Evolutionary conservation across 2,797 vertebrate species (phyloP).

Genomic region (Xenentodon cancila): DNA sequence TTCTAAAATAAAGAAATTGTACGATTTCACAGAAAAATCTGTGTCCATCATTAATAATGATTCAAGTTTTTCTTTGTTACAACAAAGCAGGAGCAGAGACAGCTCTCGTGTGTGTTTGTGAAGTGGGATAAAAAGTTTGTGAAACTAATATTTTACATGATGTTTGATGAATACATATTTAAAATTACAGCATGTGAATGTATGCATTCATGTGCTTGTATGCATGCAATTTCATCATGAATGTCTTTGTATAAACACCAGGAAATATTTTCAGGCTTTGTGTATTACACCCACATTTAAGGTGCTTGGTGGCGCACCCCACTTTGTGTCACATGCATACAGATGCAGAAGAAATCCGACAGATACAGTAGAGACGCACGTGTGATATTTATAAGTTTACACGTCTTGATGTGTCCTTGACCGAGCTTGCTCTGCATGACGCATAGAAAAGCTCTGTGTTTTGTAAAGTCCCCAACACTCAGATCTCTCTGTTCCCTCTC

Average conservation of each 20-base stretch:
- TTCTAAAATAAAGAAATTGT: too few species aligned
- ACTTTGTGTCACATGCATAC: conserved; percentile 31
- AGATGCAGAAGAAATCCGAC: conserved; percentile 21
- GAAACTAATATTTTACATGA: too few species aligned
- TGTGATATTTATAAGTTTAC: conserved; percentile 62
- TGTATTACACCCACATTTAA: conserved; percentile 1
- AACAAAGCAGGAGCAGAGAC: too few species aligned
- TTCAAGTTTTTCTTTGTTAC: too few species aligned
- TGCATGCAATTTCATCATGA: too few species aligned
- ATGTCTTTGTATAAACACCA: neutral
- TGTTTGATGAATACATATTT: too few species aligned
- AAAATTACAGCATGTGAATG: too few species aligned
- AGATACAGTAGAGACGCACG: conserved; percentile 24
- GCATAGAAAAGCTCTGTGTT: conserved; percentile 51
- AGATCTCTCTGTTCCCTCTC: conserved; percentile 11
- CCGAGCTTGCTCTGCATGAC: conserved; percentile 54
- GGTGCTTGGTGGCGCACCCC: neutral
- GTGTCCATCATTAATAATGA: too few species aligned
- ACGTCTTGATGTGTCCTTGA: conserved; percentile 64
- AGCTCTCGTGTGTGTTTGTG: too few species aligned
- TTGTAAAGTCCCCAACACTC: conserved; percentile 36
- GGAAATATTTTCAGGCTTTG: neutral
- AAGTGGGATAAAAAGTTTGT: too few species aligned
- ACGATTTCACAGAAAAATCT: too few species aligned
- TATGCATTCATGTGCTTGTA: too few species aligned